A percentile compares a stretch with the other conserved stretches of the same genome.
Evolutionary conservation across 1,140 invertebrate genomes (phyloP).

Genomic region (Anoplolepis gracilipes): DNA sequence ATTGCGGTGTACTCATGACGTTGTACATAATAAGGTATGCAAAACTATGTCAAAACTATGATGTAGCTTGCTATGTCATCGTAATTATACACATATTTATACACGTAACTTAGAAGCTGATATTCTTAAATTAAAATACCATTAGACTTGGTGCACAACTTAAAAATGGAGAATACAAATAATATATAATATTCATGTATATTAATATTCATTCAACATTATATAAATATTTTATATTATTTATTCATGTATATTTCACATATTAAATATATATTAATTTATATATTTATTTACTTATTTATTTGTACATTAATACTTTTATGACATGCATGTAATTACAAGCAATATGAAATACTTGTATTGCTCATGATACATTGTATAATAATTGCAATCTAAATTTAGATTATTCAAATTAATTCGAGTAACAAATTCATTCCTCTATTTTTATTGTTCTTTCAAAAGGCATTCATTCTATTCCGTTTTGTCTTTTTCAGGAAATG

Average conservation of each 20-base stretch:
- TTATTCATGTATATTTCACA: background rate
- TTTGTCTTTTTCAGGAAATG: constrained; percentile 32
- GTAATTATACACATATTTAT: constrained; percentile 29
- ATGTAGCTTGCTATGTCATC: background rate
- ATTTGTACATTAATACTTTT: background rate
- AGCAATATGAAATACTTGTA: background rate
- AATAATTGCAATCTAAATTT: background rate
- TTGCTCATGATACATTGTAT: background rate
- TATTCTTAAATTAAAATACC: constrained; percentile 24
- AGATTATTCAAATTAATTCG: background rate
- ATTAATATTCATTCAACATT: background rate
- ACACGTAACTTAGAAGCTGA: background rate
- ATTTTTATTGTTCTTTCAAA: constrained; percentile 30
- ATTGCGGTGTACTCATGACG: background rate
- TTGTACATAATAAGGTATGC: constrained; percentile 27
- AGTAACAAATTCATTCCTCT: background rate
- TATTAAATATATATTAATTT: background rate
- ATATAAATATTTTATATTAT: constrained; percentile 1
- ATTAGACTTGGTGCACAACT: background rate
- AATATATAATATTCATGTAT: constrained; percentile 10
- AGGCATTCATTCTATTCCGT: constrained; percentile 20
- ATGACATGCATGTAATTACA: background rate
- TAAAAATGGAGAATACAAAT: background rate
- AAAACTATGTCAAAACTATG: constrained; percentile 37
- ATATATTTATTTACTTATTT: background rate